Evolutionary conservation across 2,797 vertebrate species (phyloP), one percentile per base, ranked within the genome.

Genomic region (Tapera naevia): DNA sequence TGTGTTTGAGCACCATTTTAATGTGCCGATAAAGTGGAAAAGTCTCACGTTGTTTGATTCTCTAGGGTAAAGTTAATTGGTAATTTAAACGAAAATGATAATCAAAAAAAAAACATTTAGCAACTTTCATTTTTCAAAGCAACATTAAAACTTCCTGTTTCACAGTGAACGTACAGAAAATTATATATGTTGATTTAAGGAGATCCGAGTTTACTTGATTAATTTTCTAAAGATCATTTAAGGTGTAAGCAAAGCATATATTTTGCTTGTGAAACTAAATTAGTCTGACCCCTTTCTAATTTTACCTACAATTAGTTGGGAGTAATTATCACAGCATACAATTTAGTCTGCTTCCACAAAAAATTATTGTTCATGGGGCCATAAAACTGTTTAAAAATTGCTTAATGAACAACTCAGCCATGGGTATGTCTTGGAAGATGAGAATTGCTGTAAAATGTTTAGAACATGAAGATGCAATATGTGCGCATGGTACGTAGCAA

Each of bases 381-480:
- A 97, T 97, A 98, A 98, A 98, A 97, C 96, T 97, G 97, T 96
- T 96, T 94, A 97, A 97, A 98, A 97, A 98, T 97, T 97, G 96
- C 94, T 97, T 97, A 93, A 97, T 97, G 97, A 97, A 94, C 97
- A 97, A 97, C 89, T 96, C 94, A 95, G 90, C 89, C 86, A 86
- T 91, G 96, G 95, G 95, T 95, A 85, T 95, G 94, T 94, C 61
- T 60, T 88, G 81, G 64, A 82, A 96, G 95, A 97, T 93, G 95
- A 97, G 94, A 93, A 72, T 54, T 56, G 83, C 70, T 94, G 93
- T 96, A 97, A 97, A 96, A 95, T 93, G 91, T 4, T 25, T 88
- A 66, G 54, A 66, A 94, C 9, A 14, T 70, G 73, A 66, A 75
- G 85, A 78, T 66, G 53, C 46, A 79, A 13, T 85, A 18, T 62